Base-by-base conservation (phyloP, 2,113 vertebrate genomes). In the Emydura subglobosa region DNA sequence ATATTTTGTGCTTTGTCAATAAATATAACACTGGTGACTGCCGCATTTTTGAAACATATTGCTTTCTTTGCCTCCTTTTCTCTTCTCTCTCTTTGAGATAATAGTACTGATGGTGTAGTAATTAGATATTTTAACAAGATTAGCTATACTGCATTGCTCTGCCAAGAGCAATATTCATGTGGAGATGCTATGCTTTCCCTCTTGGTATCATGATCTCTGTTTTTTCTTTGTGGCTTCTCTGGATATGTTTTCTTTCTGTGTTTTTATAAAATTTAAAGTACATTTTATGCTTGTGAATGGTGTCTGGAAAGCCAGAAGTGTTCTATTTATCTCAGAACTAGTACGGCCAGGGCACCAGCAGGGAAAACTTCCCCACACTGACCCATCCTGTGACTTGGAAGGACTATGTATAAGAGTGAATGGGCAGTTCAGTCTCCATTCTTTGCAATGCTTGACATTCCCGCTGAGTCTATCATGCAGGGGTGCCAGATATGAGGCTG, bases 101-200 rank as follows among this genome's bases (percentile, higher is more conserved):
- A 91, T 74, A 91, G 89, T 81, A 89, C 54, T 83, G 47, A 81
- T 25, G 50, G 11, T 91, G 17, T 42, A 91, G 53, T 85, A 87
- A 94, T 87, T 78, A 93, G 83, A 94, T 93, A 89, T 95, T 97
- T 96, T 86, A 93, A 86, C 81, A 94, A 92, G 83, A 79, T 86
- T 89, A 90, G 42, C 53, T 57, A 83, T 83, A 85, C 81, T 81
- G n/a, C 50, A 51, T n/a, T 94, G 57, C 47, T 39, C 65, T 92
- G 96, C 97, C 96, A 97, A 97, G 89, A 94, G 87, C 91, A 97
- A 96, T 88, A 96, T 59, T 96, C 90, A 74, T 88, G 89, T 54
- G 74, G 92, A 93, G 94, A 96, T 92, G 7, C 19, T 91, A 16
- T 94, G 90, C 94, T 96, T 96, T 96, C 80, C 72, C 83, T 97